A percentile compares a stretch with the other conserved stretches of the same genome.
Conservation (phyloP, 2,113 vertebrate genomes). For the Python bivittatus region DNA sequence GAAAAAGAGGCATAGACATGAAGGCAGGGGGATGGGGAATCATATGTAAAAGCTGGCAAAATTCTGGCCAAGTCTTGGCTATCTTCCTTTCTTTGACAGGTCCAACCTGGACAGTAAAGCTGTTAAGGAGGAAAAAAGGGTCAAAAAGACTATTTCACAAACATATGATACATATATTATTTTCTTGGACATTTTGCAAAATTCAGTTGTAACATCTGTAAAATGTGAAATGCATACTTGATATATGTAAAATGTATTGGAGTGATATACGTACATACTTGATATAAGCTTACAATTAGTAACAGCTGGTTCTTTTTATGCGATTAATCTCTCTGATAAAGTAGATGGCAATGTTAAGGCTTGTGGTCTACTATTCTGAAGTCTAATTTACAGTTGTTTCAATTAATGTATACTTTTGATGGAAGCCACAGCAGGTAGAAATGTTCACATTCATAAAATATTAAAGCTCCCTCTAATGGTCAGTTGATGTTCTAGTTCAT, state of each 20-base stretch:
- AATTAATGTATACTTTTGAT: neutral
- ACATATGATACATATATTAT: conserved; percentile 23
- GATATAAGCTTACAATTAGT: neutral
- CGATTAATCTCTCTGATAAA: neutral
- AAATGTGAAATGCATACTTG: neutral
- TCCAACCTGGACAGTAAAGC: too few relatives aligned
- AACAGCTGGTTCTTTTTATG: neutral
- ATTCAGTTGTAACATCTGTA: conserved; percentile 32
- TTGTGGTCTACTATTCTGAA: neutral
- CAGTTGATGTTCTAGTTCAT: conserved; percentile 20
- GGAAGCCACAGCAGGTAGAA: neutral
- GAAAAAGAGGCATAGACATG: neutral
- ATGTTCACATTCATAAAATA: conserved; percentile 39
- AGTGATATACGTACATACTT: neutral
- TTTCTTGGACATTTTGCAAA: conserved; percentile 53
- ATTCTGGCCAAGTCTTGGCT: neutral
- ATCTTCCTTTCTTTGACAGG: neutral
- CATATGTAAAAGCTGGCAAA: neutral
- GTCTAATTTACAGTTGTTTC: conserved; percentile 11
- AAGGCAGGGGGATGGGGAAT: neutral
- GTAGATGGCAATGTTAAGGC: neutral
- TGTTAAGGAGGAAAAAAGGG: neutral
- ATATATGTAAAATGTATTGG: neutral
- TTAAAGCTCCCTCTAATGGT: conserved; percentile 68
- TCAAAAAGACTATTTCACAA: neutral